Evolutionary conservation across 2,797 vertebrate genomes (phyloP), one percentile per base, ranked within the genome.

Genomic region (Psittacula derbiana): DNA sequence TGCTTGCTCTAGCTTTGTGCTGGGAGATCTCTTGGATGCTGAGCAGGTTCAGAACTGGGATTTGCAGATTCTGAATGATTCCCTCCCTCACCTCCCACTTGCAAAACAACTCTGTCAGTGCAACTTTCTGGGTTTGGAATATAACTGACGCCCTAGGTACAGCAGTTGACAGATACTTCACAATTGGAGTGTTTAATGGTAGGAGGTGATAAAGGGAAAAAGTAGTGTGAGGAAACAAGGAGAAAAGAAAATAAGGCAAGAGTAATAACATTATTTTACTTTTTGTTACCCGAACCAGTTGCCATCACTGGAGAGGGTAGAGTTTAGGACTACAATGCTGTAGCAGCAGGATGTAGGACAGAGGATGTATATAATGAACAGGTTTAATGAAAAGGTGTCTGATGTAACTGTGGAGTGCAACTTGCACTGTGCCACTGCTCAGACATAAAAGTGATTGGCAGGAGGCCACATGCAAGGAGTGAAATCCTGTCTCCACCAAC

Each of bases 401-500:
- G 43, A 72, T 88, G 16, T 27, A 40, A 33, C 74, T 1, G 1
- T 36, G 36, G 53, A 67, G 27, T 8, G 28, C 38, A 85, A 57
- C 41, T 58, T 86, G 66, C 4, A 2, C 25, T 33, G 38, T 78
- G 80, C 75, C 43, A 55, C 28, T 73, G 81, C 60, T 60, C 16
- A 41, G 58, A 33, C 28, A 36, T 90, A 72, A 72, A 93, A 88
- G 62, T 72, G 87, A 92, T 62, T 94, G 95, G 49, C 91, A 81
- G 87, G 82, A 91, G 87, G 85, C 95, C 79, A 36, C 5, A 8
- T 55, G 85, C 43, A 30, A 47, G 28, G 62, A 92, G 27, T 75
- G 53, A 94, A 93, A 95, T 88, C 65, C 69, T 86, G 38, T 91
- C 90, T 88, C 62, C 83, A 52, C 70, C 60, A 88, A 13, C 1